Percentiles rank a stretch among this genome's conserved stretches.
phyloP scores from a whole-genome alignment of 2,888 invertebrate genomes.

The Teleogryllus oceanicus region DNA sequence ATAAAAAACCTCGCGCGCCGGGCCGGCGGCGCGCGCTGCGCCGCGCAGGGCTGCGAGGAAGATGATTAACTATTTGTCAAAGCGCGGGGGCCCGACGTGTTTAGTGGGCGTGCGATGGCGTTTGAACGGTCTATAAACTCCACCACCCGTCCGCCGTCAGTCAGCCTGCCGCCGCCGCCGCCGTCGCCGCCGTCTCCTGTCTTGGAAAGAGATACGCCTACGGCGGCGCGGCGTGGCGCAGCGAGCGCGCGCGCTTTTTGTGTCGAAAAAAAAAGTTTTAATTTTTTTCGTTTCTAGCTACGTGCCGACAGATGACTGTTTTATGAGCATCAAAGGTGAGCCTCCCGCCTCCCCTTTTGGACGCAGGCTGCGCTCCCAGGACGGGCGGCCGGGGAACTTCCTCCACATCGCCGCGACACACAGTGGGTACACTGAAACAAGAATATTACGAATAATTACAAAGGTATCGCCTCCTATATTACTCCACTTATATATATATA shows the following conservation, averaged over 20 bases:
- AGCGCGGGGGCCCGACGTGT: not conserved
- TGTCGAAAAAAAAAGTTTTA: not conserved
- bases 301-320: conserved; percentile 4
- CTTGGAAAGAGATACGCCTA: not conserved
- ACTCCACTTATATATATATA: no score
- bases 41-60: not conserved
- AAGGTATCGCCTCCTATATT: no score
- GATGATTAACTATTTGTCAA: conserved; percentile 9
- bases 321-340: conserved; percentile 3
- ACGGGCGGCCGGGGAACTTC: no score
- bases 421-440: no score
- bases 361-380: no score
- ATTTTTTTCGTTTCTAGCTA: not conserved
- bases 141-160: not conserved
- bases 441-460: no score
- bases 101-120: conserved; percentile 6
- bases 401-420: no score
- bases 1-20: no score
- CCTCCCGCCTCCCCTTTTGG: not conserved
- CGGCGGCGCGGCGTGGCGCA: not conserved
- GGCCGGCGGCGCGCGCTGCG: not conserved
- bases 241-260: not conserved
- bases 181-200: not conserved
- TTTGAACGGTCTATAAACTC: conserved; percentile 1
- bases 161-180: not conserved